A percentile compares a stretch with the other conserved stretches of the same genome.
These are phyloP conservation scores for Pollenia angustigena DNA, from an alignment of 2,888 invertebrate genomes.

Conservation along the genomic window DNA sequence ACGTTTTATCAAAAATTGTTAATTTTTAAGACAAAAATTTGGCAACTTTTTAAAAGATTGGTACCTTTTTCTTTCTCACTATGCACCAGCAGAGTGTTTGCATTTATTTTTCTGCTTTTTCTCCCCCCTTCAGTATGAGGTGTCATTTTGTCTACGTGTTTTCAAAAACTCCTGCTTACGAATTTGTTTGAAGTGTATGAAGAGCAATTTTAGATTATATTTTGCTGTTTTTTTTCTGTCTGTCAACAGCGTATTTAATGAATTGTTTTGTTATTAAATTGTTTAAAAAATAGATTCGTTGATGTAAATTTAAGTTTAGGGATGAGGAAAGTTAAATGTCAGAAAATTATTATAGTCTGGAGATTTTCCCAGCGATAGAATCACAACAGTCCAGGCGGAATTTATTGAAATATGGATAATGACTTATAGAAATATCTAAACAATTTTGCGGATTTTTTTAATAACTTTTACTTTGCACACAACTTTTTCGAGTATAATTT, in stretches of 20 bases:
- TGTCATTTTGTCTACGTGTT: conserved; percentile 51
- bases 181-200: conserved; percentile 36
- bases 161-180: conserved; percentile 22
- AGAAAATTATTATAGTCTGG: neutral
- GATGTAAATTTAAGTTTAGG: conserved; percentile 7
- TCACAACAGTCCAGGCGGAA: neutral
- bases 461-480: neutral
- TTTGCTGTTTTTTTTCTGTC: neutral
- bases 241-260: conserved; percentile 19
- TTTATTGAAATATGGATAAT: neutral
- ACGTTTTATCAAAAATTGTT: neutral
- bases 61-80: neutral
- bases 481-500: conserved; percentile 15
- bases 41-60: neutral
- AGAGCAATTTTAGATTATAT: conserved; percentile 52
- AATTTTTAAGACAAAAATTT: neutral
- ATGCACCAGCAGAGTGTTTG: neutral
- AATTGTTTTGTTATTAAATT: conserved; percentile 50
- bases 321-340: neutral
- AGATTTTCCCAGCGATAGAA: too few species aligned
- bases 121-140: conserved; percentile 33
- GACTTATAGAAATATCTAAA: neutral
- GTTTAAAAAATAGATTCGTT: conserved; percentile 17
- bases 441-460: neutral
- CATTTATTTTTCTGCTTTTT: conserved; percentile 15